Evolutionary conservation across 1,140 invertebrate species (phyloP).

Genomic region (Carposina sasakii): DNA sequence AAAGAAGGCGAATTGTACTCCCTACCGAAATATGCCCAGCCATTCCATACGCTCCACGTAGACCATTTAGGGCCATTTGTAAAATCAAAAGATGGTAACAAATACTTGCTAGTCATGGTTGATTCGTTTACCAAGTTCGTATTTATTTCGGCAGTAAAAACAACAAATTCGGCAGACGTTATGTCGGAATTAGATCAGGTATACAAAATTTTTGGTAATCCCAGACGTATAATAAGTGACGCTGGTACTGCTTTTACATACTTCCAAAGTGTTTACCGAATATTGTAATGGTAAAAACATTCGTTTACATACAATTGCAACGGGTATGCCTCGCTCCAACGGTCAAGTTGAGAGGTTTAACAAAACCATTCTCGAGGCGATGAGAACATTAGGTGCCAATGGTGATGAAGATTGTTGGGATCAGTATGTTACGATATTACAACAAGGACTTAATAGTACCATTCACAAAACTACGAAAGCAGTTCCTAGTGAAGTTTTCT

Average conservation of each 20-base stretch:
- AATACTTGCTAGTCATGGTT: constrained; percentile 4
- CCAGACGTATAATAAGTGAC: constrained; percentile 2
- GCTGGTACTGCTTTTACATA: neutral
- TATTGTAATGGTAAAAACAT: neutral
- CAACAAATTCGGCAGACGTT: neutral
- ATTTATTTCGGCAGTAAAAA: neutral
- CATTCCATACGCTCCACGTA: constrained; percentile 4
- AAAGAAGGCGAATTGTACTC: constrained; percentile 8
- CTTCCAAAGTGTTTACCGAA: neutral
- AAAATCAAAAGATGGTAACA: constrained; percentile 19
- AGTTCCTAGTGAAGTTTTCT: neutral
- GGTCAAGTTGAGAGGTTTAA: neutral
- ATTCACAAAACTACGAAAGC: constrained; percentile 1
- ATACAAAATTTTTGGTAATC: constrained; percentile 2
- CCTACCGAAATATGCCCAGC: neutral
- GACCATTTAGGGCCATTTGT: constrained; percentile 23
- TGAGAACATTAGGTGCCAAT: neutral
- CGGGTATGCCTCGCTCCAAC: neutral
- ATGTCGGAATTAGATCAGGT: neutral
- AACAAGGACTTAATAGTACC: neutral
- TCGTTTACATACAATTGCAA: neutral
- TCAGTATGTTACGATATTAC: neutral
- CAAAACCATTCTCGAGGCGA: neutral
- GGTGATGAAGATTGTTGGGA: neutral
- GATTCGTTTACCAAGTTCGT: constrained; percentile 23